Evolutionary conservation across 2,888 invertebrate species (phyloP).

Genomic region (Synanthedon andrenaeformis): DNA sequence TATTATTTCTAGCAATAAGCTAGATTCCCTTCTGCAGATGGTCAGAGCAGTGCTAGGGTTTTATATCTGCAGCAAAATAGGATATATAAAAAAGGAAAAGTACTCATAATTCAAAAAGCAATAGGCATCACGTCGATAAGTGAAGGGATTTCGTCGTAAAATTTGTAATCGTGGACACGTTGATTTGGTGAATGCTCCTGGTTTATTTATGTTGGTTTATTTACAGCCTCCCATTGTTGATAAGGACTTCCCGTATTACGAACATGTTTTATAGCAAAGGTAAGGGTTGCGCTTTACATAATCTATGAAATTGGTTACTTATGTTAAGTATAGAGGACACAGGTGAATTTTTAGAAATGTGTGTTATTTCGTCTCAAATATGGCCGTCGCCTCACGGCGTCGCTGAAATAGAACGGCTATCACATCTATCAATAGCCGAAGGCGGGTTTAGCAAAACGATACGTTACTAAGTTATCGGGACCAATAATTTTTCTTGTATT

Average conservation of each 20-base stretch:
- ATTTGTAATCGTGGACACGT: background rate
- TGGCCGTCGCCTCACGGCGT: no score
- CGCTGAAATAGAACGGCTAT: background rate
- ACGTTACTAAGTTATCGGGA: background rate
- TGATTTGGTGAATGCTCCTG: background rate
- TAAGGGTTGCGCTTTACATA: no score
- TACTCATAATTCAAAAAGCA: constrained; percentile 6
- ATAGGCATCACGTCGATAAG: background rate
- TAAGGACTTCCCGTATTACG: no score
- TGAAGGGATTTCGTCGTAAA: background rate
- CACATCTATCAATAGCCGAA: background rate
- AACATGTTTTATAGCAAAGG: no score
- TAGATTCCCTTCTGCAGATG: no score
- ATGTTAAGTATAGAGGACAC: no score
- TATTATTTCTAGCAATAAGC: no score
- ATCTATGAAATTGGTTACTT: no score
- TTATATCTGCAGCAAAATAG: background rate
- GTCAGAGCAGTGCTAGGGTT: background rate
- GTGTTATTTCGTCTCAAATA: no score
- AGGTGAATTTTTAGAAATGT: no score
- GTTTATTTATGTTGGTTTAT: background rate
- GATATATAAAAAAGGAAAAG: constrained; percentile 8
- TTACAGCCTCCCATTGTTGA: background rate
- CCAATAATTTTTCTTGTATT: background rate
- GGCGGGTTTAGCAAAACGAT: background rate